Base-by-base conservation (phyloP, 2,888 invertebrate species). In the Drosophila anomelani region DNA sequence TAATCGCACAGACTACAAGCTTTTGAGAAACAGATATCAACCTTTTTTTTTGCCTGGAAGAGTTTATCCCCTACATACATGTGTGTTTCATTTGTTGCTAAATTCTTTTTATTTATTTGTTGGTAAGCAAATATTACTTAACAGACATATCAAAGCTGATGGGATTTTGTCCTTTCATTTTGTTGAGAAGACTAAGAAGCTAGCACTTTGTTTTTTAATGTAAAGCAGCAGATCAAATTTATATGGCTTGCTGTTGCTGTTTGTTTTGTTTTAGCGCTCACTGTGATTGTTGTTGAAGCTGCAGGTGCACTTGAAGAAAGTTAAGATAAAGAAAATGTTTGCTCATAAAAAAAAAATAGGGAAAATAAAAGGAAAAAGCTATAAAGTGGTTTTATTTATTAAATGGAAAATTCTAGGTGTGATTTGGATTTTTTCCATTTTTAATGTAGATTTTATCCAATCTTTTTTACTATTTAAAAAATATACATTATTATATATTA, bases 271-370 rank as follows among this genome's bases (percentile, higher is more conserved):
- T 85, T 72, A 68, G 69, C 80, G 76, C 78, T 73, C 78, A 74
- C 88, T 82, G 83, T 79, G 81, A 86, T 86, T 83, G 81, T 80
- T 75, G 87, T 75, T 59, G 58, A 66, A 66, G 68, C 70, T 79
- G 70, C 38, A 51, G 23, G n/a, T 61, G 34, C 39, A 58, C 44
- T 26, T 34, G 17, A 5, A 13, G 15, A 51, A 34, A 51, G 13
- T 4, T 13, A n/a, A n/a, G n/a, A n/a, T n/a, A n/a, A n/a, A n/a
- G n/a, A n/a, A n/a, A n/a, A n/a, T n/a, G n/a, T n/a, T n/a, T n/a
- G n/a, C n/a, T n/a, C n/a, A n/a, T n/a, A n/a, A n/a, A n/a, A n/a
- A n/a, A n/a, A n/a, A n/a, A n/a, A n/a, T n/a, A n/a, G n/a, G 12
- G 3, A 13, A 13, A 43, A 10, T 17, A 41, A 9, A 17, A 10